A percentile compares a stretch with the other conserved stretches of the same genome.
phyloP scores from a whole-genome alignment of 2,113 vertebrate genomes.

The Marcusenius ussheri region DNA sequence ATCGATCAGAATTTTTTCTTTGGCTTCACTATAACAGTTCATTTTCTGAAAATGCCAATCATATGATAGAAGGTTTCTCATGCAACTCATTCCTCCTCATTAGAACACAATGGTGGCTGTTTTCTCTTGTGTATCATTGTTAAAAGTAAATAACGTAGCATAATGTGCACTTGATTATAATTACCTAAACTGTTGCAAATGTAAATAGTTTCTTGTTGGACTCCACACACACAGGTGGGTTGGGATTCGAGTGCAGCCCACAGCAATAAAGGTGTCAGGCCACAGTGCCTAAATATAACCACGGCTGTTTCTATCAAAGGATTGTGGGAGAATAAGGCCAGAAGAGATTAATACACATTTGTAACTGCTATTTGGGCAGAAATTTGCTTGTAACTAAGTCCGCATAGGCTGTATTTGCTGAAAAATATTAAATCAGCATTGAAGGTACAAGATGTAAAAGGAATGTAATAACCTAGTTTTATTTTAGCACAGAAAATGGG shows the following conservation, averaged over 20 bases:
- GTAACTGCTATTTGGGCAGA: neutral
- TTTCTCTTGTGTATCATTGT: neutral
- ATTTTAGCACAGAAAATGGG: neutral
- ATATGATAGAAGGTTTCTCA: neutral
- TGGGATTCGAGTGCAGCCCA: neutral
- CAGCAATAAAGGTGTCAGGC: neutral
- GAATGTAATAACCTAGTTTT: neutral
- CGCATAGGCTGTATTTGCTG: neutral
- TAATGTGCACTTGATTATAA: neutral
- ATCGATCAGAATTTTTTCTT: neutral
- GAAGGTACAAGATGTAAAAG: neutral
- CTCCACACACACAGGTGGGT: neutral
- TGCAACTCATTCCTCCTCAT: neutral
- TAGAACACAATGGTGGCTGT: neutral
- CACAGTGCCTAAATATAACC: neutral
- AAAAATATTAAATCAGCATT: neutral
- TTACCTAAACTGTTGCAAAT: neutral
- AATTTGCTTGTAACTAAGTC: neutral
- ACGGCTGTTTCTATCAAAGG: neutral
- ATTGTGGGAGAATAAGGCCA: neutral
- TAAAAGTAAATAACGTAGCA: neutral
- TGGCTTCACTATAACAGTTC: neutral
- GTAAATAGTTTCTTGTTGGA: neutral
- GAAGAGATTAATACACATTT: neutral
- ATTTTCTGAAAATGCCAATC: neutral